These are phyloP conservation scores for Cyprinella venusta DNA, from an alignment of 2,797 vertebrate species.

Conservation along the genomic window DNA sequence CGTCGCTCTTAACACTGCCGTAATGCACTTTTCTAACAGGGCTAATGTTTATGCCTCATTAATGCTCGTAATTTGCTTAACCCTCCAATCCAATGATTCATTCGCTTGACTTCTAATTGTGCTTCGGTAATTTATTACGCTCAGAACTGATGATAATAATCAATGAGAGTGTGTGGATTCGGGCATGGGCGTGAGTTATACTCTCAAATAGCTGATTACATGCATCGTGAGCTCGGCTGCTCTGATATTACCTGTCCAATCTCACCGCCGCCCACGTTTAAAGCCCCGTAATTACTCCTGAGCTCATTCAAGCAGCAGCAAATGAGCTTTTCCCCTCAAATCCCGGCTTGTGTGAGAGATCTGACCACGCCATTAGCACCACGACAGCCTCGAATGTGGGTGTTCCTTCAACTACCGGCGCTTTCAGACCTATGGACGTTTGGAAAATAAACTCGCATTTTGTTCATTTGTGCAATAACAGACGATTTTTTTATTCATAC, in stretches of 20 bases:
- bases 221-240: slow-evolving; percentile 9
- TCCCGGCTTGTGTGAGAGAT: background rate
- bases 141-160: slow-evolving; percentile 47
- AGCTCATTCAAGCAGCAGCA: slow-evolving; percentile 37
- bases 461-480: background rate
- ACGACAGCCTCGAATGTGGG: background rate
- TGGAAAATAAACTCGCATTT: background rate
- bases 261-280: slow-evolving; percentile 9
- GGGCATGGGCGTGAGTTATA: slow-evolving; percentile 32
- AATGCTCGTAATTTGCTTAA: slow-evolving; percentile 74
- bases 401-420: background rate
- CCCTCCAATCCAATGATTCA: slow-evolving; percentile 76
- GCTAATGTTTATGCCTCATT: slow-evolving; percentile 77
- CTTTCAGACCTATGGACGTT: background rate
- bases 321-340: background rate
- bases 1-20: slow-evolving; percentile 49
- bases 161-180: slow-evolving; percentile 10
- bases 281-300: slow-evolving; percentile 23
- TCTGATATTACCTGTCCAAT: slow-evolving; percentile 10
- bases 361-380: slow-evolving; percentile 13
- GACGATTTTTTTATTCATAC: background rate
- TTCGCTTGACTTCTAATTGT: slow-evolving; percentile 73
- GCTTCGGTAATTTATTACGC: slow-evolving; percentile 64
- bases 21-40: slow-evolving; percentile 67
- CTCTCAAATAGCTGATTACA: slow-evolving; percentile 32